A percentile compares a stretch with the other conserved stretches of the same genome.
Conservation (phyloP, 2,797 vertebrate species). For the Pachyuromys duprasi region DNA sequence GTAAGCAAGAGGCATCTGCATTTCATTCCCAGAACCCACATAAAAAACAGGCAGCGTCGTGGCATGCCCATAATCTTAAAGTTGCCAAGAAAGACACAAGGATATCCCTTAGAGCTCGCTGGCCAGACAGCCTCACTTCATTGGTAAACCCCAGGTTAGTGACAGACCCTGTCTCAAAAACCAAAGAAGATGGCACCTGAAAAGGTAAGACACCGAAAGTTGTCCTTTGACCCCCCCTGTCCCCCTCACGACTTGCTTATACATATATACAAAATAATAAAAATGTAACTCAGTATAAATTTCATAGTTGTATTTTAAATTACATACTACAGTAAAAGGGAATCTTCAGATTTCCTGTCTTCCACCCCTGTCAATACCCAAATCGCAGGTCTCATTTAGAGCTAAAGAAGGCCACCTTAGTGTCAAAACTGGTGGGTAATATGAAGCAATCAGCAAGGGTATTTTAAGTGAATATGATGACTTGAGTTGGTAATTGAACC, state of each 20-base stretch:
- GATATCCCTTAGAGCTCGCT: not conserved
- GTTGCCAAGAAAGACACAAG: not conserved
- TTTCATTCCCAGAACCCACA: not conserved
- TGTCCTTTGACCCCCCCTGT: too few relatives aligned
- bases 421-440: too few relatives aligned
- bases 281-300: not conserved
- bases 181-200: not conserved
- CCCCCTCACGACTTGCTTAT: not conserved
- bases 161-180: not conserved
- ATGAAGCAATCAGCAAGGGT: not conserved
- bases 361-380: not conserved
- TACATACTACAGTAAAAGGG: not conserved
- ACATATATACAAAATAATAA: not conserved
- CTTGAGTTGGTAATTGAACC: constrained; percentile 21
- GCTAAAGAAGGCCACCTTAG: not conserved
- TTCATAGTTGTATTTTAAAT: not conserved
- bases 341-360: not conserved
- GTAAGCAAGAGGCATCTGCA: not conserved
- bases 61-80: not conserved
- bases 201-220: not conserved
- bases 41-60: not conserved
- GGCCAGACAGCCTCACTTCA: not conserved
- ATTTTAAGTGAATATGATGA: constrained; percentile 27
- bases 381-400: not conserved
- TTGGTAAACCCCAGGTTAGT: not conserved